Evolutionary conservation across 2,797 vertebrate genomes (phyloP).

Genomic region (Ibycter americanus): DNA sequence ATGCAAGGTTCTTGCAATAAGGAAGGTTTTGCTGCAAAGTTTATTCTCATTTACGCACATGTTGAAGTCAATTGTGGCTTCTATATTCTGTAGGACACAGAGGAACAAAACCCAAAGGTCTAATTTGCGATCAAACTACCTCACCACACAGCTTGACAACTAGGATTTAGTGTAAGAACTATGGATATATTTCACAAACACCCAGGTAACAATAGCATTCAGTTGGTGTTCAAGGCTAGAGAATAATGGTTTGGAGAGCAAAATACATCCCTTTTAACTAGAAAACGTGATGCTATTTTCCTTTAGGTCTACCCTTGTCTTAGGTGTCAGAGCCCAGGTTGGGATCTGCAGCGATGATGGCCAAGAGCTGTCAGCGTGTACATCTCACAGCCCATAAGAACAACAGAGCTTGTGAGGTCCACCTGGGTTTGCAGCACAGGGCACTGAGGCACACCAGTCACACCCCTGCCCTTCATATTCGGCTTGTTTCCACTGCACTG

Average conservation of each 20-base stretch:
- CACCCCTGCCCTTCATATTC: neutral
- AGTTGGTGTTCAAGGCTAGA: neutral
- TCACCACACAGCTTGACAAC: neutral
- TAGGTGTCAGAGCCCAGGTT: neutral
- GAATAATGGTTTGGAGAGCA: neutral
- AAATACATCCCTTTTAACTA: neutral
- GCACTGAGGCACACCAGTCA: neutral
- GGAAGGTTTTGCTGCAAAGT: slow-evolving; percentile 22
- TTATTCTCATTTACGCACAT: neutral
- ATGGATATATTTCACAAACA: neutral
- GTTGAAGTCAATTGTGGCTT: neutral
- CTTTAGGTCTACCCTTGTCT: neutral
- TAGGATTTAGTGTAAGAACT: neutral
- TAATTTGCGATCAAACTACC: neutral
- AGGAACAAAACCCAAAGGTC: neutral
- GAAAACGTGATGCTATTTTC: neutral
- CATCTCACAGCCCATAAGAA: neutral
- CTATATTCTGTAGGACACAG: neutral
- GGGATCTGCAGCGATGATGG: neutral
- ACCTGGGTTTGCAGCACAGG: neutral
- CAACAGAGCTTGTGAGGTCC: neutral
- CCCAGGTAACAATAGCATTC: neutral
- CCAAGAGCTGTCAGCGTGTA: neutral
- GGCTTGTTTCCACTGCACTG: neutral
- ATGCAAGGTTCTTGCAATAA: slow-evolving; percentile 41